A percentile compares a stretch with the other conserved stretches of the same genome.
These are phyloP conservation scores for Euura lappo DNA, from an alignment of 1,140 invertebrate genomes.

Conservation along the genomic window DNA sequence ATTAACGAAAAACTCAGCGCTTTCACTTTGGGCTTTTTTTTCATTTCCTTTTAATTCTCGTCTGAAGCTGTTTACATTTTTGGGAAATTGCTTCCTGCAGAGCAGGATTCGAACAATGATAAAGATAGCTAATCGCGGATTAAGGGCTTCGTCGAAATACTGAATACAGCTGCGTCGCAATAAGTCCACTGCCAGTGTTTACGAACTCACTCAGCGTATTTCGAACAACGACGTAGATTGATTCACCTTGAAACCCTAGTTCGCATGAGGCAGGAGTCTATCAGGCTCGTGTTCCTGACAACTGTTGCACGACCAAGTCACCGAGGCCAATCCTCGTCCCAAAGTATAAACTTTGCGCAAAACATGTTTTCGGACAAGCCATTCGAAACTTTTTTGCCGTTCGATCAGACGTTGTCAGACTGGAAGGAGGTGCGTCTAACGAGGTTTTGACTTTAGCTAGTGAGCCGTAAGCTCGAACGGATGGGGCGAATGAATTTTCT, in stretches of 20 bases:
- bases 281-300: neutral
- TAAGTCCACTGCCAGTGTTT: neutral
- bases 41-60: neutral
- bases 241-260: neutral
- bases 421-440: too few species aligned
- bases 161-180: neutral
- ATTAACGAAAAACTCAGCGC: neutral
- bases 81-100: too few species aligned
- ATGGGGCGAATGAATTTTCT: too few species aligned
- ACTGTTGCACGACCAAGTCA: neutral
- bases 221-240: neutral
- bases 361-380: too few species aligned
- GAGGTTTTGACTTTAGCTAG: too few species aligned
- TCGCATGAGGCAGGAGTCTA: neutral
- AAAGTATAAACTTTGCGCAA: too few species aligned
- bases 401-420: too few species aligned
- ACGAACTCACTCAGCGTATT: neutral
- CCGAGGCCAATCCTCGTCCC: neutral
- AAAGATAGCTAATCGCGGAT: too few species aligned
- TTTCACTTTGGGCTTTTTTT: neutral
- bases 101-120: neutral
- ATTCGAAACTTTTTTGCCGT: too few species aligned
- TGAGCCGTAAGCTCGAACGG: too few species aligned
- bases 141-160: too few species aligned
- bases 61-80: neutral